Evolutionary conservation across 1,140 invertebrate species (phyloP).

Genomic region (Brachionus angularis): DNA sequence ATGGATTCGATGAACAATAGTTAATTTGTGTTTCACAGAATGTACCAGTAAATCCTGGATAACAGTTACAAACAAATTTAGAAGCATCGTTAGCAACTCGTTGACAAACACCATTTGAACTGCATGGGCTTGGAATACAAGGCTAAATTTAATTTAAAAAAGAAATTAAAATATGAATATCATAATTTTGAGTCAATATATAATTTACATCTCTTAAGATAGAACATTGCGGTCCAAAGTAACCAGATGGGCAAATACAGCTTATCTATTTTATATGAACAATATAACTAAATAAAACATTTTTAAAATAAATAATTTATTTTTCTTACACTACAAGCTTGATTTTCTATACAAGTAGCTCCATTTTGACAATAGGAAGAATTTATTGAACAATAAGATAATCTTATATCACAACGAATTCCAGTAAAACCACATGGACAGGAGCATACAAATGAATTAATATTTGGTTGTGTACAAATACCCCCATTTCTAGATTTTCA

Average conservation of each 20-base stretch:
- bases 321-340: slow-evolving; percentile 15
- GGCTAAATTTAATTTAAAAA: slow-evolving; percentile 12
- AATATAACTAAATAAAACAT: no score
- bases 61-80: slow-evolving; percentile 29
- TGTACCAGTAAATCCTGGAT: slow-evolving; percentile 39
- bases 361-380: slow-evolving; percentile 65
- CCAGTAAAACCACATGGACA: slow-evolving; percentile 46
- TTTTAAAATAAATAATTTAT: no score
- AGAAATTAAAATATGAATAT: neutral
- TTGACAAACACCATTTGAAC: slow-evolving; percentile 65
- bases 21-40: slow-evolving; percentile 41
- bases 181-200: neutral
- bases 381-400: slow-evolving; percentile 17
- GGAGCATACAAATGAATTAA: slow-evolving; percentile 40
- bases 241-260: slow-evolving; percentile 48
- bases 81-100: slow-evolving; percentile 61
- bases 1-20: slow-evolving; percentile 43
- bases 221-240: slow-evolving; percentile 46
- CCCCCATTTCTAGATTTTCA: slow-evolving; percentile 46
- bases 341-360: slow-evolving; percentile 47
- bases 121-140: slow-evolving; percentile 47
- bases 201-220: slow-evolving; percentile 8
- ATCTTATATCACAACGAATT: slow-evolving; percentile 27
- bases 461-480: slow-evolving; percentile 46
- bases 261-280: slow-evolving; percentile 42